Conservation (phyloP, 2,888 invertebrate genomes). For the Dioctria rufipes region DNA sequence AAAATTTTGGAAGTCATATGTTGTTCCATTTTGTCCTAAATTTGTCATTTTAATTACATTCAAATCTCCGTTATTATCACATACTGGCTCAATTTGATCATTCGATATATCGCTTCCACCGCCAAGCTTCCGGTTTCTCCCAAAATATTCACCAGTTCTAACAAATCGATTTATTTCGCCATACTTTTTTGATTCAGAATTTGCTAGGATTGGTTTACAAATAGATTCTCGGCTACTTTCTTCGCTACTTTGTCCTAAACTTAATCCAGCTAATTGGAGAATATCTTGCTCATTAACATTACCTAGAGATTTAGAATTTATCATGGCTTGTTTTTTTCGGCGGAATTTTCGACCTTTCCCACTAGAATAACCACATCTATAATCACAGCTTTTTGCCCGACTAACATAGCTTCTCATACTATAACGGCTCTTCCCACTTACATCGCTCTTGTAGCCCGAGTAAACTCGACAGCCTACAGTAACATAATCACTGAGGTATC, state of each 20-base stretch:
- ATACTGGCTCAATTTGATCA: neutral
- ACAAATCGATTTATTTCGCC: constrained; percentile 71
- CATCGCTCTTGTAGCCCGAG: constrained; percentile 77
- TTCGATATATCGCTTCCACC: neutral
- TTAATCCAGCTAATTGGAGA: constrained; percentile 74
- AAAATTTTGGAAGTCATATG: constrained; percentile 47
- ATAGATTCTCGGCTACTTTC: constrained; percentile 69
- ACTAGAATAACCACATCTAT: constrained; percentile 69
- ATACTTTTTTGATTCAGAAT: constrained; percentile 69
- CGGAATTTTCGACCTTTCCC: constrained; percentile 59
- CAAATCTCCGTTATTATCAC: neutral
- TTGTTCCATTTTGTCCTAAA: constrained; percentile 47
- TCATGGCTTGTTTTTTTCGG: constrained; percentile 41
- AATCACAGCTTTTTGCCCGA: constrained; percentile 67
- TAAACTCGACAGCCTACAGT: constrained; percentile 68
- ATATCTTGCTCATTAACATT: constrained; percentile 74
- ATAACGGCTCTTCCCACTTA: constrained; percentile 76
- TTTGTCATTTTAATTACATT: constrained; percentile 64
- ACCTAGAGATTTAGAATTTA: constrained; percentile 71
- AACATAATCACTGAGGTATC: constrained; percentile 77
- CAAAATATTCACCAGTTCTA: constrained; percentile 71
- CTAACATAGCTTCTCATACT: constrained; percentile 75
- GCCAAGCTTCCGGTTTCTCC: constrained; percentile 55
- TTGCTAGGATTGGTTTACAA: constrained; percentile 68
- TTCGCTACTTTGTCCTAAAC: constrained; percentile 74